Conservation (phyloP, 2,888 invertebrate genomes). For the Blera fallax region DNA sequence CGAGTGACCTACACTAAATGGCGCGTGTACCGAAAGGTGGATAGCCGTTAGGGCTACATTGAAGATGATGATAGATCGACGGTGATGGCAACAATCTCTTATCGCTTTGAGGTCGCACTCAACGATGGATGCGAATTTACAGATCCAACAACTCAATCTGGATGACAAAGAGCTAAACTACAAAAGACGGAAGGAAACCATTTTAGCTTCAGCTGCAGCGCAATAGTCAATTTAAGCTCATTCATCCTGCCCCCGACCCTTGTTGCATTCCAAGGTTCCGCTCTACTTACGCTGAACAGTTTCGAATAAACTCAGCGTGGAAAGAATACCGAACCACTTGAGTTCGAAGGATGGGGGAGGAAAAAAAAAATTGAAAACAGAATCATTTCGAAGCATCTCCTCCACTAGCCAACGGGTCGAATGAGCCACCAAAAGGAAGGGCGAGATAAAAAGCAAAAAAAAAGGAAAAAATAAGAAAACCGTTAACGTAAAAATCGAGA, state of each 20-base stretch:
- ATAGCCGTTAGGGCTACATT: not conserved
- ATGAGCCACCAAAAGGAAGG: not conserved
- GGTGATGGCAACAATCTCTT: conserved; percentile 1
- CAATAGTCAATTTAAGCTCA: conserved; percentile 6
- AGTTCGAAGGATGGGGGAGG: not conserved
- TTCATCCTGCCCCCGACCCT: not conserved
- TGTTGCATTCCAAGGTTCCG: conserved; percentile 27
- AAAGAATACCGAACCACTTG: conserved; percentile 10
- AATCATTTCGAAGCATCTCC: conserved; percentile 40
- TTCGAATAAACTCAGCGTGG: conserved; percentile 3
- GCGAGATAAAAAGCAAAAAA: not conserved
- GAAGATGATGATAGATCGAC: conserved; percentile 18
- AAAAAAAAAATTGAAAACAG: conserved; percentile 21
- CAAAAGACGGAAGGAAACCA: not conserved
- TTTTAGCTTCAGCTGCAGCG: conserved; percentile 23
- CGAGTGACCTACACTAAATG: not conserved
- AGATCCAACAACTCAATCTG: conserved; percentile 15
- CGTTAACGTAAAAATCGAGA: conserved; percentile 32
- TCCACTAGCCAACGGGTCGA: conserved; percentile 30
- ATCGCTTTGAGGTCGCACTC: conserved; percentile 4
- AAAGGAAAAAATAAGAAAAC: too few relatives aligned
- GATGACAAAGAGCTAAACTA: conserved; percentile 16
- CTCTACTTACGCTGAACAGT: conserved; percentile 45
- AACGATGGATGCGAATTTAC: not conserved
- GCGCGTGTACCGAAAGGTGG: not conserved